Evolutionary conservation across 1,140 invertebrate genomes (phyloP).

Genomic region (Drosophila truncata): DNA sequence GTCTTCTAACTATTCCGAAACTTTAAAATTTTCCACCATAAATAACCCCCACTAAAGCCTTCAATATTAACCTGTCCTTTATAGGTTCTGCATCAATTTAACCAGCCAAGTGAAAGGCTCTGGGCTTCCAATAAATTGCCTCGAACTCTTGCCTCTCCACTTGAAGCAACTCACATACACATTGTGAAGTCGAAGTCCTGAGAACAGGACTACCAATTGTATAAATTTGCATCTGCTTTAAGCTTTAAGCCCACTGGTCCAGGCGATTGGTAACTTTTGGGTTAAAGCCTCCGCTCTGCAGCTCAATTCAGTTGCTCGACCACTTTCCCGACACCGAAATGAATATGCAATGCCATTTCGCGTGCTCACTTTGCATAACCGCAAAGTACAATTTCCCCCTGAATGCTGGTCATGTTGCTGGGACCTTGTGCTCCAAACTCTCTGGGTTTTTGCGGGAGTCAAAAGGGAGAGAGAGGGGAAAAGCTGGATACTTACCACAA

Average conservation of each 20-base stretch:
- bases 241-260: conserved; percentile 51
- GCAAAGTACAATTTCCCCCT: conserved; percentile 70
- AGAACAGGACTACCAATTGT: conserved; percentile 25
- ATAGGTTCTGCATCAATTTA: conserved; percentile 21
- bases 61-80: conserved; percentile 34
- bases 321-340: conserved; percentile 59
- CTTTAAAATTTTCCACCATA: neutral
- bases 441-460: conserved; percentile 15
- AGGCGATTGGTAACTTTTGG: conserved; percentile 38
- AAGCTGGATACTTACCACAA: conserved; percentile 87
- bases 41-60: conserved; percentile 25
- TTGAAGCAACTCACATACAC: conserved; percentile 31
- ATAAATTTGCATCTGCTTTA: conserved; percentile 69
- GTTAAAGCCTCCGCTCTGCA: conserved; percentile 30
- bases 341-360: conserved; percentile 73
- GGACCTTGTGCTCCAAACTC: conserved; percentile 20
- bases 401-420: conserved; percentile 39
- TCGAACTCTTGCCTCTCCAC: neutral
- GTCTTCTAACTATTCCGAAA: neutral
- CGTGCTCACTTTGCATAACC: conserved; percentile 56
- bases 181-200: conserved; percentile 20
- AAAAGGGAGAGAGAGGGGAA: neutral
- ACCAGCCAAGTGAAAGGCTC: conserved; percentile 2
- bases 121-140: conserved; percentile 35
- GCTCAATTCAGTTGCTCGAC: conserved; percentile 39